Conservation (phyloP, 2,113 vertebrate species). For the Taxidea taxus region DNA sequence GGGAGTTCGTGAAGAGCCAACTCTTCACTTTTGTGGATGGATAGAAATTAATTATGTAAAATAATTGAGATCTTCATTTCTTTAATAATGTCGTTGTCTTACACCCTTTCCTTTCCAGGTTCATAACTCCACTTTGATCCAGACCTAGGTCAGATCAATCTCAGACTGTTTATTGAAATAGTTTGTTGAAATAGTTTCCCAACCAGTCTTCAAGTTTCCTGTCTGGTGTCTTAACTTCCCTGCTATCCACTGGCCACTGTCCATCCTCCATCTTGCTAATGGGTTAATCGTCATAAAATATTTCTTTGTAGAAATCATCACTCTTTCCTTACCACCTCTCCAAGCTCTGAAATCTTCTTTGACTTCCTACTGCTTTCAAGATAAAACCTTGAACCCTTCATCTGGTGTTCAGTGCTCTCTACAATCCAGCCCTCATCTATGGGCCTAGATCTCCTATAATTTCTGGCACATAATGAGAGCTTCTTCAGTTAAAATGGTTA, state of each 20-base stretch:
- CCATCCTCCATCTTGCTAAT: neutral
- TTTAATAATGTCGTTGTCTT: neutral
- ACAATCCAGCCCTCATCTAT: neutral
- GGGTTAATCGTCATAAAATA: neutral
- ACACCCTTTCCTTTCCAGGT: neutral
- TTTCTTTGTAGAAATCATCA: neutral
- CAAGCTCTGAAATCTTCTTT: neutral
- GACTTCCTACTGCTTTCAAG: neutral
- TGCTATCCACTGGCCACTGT: neutral
- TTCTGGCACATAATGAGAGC: neutral
- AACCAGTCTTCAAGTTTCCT: neutral
- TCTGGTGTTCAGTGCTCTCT: neutral
- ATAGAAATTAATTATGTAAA: conserved; percentile 1
- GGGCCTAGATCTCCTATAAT: neutral
- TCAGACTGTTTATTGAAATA: conserved; percentile 11
- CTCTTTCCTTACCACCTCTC: neutral
- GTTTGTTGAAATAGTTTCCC: neutral
- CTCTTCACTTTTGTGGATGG: neutral
- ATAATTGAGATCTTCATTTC: neutral
- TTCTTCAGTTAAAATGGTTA: conserved; percentile 2
- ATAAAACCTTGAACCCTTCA: neutral
- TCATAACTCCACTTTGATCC: neutral
- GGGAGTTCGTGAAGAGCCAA: neutral
- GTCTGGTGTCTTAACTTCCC: neutral
- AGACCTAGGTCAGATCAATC: neutral